A percentile compares a stretch with the other conserved stretches of the same genome.
Evolutionary conservation across 2,113 vertebrate species (phyloP).

Genomic region (Myrmecophaga tridactyla): DNA sequence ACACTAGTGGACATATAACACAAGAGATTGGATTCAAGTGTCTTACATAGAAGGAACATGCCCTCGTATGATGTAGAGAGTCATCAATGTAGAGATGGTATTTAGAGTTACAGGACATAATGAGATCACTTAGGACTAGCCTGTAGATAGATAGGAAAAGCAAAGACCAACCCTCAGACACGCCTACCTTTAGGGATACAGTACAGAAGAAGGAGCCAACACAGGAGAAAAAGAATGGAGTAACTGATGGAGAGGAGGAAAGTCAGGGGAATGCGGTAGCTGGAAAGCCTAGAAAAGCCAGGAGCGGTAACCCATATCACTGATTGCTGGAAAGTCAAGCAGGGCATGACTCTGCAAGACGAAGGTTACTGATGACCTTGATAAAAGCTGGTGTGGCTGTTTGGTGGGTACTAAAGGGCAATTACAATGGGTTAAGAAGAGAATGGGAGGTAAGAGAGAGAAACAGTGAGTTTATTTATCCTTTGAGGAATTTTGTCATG

Average conservation of each 20-base stretch:
- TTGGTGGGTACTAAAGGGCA: background rate
- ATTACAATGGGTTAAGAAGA: background rate
- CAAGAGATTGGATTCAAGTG: background rate
- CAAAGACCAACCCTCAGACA: background rate
- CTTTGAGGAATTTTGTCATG: background rate
- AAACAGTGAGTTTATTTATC: background rate
- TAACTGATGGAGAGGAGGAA: background rate
- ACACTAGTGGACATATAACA: background rate
- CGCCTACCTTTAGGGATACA: background rate
- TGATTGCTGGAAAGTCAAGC: background rate
- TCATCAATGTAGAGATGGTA: background rate
- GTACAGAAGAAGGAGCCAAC: background rate
- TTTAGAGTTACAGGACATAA: background rate
- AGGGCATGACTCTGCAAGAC: background rate
- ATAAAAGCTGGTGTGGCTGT: background rate
- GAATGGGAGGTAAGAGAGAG: background rate
- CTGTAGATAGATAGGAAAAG: background rate
- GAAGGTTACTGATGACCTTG: background rate
- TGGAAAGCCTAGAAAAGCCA: background rate
- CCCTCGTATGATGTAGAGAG: background rate
- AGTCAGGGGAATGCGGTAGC: fast-evolving
- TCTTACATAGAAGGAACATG: background rate
- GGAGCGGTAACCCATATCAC: background rate
- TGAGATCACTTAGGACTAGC: background rate
- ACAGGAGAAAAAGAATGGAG: background rate